Conservation (phyloP, 2,113 vertebrate species). For the Tragelaphus strepsiceros region DNA sequence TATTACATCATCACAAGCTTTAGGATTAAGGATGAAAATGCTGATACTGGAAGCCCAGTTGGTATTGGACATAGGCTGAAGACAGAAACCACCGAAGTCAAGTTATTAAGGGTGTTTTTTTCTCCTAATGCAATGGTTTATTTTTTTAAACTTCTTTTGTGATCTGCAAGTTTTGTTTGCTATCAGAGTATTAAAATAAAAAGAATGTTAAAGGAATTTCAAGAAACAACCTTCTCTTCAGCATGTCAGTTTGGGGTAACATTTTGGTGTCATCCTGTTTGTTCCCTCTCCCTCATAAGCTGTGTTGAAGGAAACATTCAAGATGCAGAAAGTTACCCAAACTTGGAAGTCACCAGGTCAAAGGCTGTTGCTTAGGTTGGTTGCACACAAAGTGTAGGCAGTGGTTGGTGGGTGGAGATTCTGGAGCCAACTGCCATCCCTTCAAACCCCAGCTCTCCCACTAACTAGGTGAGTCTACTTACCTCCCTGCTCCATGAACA, state of each 20-base stretch:
- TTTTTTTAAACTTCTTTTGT: neutral
- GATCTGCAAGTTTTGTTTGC: neutral
- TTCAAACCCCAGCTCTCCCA: neutral
- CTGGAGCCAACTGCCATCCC: neutral
- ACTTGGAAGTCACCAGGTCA: neutral
- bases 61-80: neutral
- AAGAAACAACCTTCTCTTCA: neutral
- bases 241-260: neutral
- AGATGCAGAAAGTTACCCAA: neutral
- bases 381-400: fast-evolving
- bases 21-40: neutral
- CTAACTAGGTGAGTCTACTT: neutral
- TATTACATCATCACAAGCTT: neutral
- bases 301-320: neutral
- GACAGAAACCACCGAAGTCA: neutral
- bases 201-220: neutral
- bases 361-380: neutral
- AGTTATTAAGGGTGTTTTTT: fast-evolving
- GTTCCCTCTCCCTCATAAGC: neutral
- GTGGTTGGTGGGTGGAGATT: neutral
- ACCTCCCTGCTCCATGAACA: neutral
- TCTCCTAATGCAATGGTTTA: neutral
- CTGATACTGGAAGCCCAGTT: neutral
- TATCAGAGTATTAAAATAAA: neutral
- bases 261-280: neutral